These are phyloP conservation scores for Aplodontia rufa DNA, from an alignment of 2,113 vertebrate species.

Conservation along the genomic window DNA sequence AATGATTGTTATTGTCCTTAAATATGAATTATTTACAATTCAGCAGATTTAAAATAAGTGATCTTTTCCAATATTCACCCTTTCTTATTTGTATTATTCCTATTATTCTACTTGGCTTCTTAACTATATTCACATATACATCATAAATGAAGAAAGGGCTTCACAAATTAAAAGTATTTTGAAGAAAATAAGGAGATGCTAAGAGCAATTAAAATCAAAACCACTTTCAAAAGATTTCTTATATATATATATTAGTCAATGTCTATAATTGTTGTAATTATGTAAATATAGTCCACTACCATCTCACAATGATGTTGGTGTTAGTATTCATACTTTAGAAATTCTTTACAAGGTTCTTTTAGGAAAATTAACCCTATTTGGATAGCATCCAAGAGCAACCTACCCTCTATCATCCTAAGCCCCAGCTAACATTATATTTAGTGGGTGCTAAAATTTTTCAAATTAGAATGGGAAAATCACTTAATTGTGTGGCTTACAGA, in stretches of 20 bases:
- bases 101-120: slow-evolving; percentile 32
- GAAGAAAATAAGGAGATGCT: slow-evolving; percentile 34
- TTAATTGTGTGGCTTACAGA: not conserved
- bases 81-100: slow-evolving; percentile 1
- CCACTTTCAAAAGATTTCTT: not conserved
- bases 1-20: not conserved
- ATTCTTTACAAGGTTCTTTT: not conserved
- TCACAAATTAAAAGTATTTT: slow-evolving; percentile 11
- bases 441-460: not conserved
- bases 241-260: slow-evolving; percentile 11
- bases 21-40: slow-evolving; percentile 36
- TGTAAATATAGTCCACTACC: slow-evolving; percentile 28
- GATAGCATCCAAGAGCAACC: slow-evolving; percentile 30
- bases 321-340: slow-evolving; percentile 26
- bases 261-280: slow-evolving; percentile 42
- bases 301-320: not conserved
- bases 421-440: slow-evolving; percentile 25
- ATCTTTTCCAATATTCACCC: not conserved
- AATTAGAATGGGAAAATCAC: slow-evolving; percentile 24
- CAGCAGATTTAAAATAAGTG: slow-evolving; percentile 41
- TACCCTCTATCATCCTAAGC: not conserved
- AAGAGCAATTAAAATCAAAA: slow-evolving; percentile 52
- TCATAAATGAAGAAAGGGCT: not conserved
- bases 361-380: slow-evolving; percentile 33
- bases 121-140: not conserved